Base-by-base conservation (phyloP, 1,140 invertebrate species). In the Leptoteleia sp. region DNA sequence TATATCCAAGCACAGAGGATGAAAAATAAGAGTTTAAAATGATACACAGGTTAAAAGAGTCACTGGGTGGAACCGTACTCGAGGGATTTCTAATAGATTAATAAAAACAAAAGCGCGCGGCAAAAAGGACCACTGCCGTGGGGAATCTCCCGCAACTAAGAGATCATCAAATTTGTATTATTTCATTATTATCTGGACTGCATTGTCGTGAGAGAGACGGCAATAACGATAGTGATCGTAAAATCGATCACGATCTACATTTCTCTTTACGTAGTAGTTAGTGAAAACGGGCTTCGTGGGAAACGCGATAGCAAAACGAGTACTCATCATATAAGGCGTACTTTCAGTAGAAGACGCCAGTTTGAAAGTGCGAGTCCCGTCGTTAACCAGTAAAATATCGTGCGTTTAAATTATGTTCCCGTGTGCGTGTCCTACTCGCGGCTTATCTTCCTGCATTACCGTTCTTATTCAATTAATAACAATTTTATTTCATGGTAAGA, bases 291-390 rank as follows among this genome's bases (percentile, higher is more conserved):
- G 65, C 68, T 62, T 16, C 67, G 78, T 80, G 72, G 72, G 72
- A 72, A 72, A 67, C 54, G 48, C 55, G 48, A 76, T 68, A 57
- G 76, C 68, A 79, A 79, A 79, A 79, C 62, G 68, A 72, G 62
- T 79, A 48, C 65, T 76, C 82, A 81, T 82, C 84, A 81, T 86
- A 86, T 84, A 87, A 84, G 81, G 81, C 78, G 62, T 65, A 55
- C 55, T 78, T 82, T 81, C 80, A 76, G 81, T 81, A 38, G 73
- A 71, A 83, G 81, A 81, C 81, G 81, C 83, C 82, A 88, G 85
- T 88, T 86, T 80, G 86, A 88, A 87, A 87, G 85, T 86, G 79
- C 82, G 76, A 83, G 83, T 78, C 72, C 72, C 22, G 19, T 72
- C 77, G 47, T 50, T 61, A 78, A 80, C 80, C 77, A 77, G 77